phyloP scores from a whole-genome alignment of 2,888 invertebrate genomes.

The Hymenopus coronatus region DNA sequence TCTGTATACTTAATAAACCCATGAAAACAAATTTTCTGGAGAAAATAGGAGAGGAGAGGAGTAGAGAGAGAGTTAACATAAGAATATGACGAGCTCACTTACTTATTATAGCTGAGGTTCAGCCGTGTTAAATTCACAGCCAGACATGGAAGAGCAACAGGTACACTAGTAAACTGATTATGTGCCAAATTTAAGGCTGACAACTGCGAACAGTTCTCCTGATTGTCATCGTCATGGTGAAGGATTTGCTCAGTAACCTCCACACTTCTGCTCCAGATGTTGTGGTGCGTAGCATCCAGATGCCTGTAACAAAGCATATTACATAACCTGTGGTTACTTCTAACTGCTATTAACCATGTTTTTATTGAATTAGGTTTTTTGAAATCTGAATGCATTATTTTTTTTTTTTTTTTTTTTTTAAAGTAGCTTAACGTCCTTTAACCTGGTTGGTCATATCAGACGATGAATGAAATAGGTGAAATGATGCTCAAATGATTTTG shows the following conservation, averaged over 20 bases:
- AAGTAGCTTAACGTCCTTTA: too few species aligned
- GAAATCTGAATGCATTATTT: too few species aligned
- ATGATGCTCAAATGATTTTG: too few species aligned
- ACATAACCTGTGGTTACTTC: too few species aligned
- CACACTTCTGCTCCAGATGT: slow-evolving; percentile 66
- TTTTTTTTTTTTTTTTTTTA: too few species aligned
- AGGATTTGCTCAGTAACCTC: slow-evolving; percentile 65
- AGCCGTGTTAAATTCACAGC: slow-evolving; percentile 82
- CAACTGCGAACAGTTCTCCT: slow-evolving; percentile 62
- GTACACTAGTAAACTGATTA: slow-evolving; percentile 85
- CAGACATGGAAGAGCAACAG: slow-evolving; percentile 84
- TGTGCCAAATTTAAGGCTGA: slow-evolving; percentile 82
- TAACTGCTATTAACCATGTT: too few species aligned
- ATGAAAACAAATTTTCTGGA: too few species aligned
- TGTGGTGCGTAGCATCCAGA: slow-evolving; percentile 68
- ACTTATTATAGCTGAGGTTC: slow-evolving; percentile 87
- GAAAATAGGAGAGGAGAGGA: background rate
- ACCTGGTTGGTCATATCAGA: too few species aligned
- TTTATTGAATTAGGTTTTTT: too few species aligned
- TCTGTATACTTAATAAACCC: too few species aligned
- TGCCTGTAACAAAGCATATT: slow-evolving; percentile 35
- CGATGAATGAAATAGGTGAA: too few species aligned
- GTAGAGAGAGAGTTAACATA: too few species aligned
- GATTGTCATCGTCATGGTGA: slow-evolving; percentile 55
- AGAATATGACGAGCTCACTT: slow-evolving; percentile 1